phyloP scores from a whole-genome alignment of 2,113 vertebrate species.

The Erythrocercus mccallii region DNA sequence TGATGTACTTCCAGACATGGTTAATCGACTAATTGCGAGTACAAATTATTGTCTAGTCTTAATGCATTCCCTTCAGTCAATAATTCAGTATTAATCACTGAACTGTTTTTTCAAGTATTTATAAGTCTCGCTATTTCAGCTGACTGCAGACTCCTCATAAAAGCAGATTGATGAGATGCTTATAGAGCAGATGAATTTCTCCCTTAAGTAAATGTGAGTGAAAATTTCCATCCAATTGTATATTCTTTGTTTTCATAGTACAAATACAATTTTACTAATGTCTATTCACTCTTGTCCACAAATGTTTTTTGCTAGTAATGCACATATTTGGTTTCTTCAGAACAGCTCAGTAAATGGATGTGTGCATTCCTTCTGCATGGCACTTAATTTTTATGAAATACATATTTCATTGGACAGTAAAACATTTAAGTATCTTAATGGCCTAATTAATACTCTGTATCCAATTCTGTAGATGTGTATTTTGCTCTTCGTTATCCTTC shows the following conservation, averaged over 20 bases:
- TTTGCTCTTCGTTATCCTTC: slow-evolving; percentile 1
- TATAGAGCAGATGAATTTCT: not conserved
- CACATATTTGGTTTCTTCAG: not conserved
- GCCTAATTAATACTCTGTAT: slow-evolving; percentile 52
- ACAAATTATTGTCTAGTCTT: not conserved
- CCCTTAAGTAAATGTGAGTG: not conserved
- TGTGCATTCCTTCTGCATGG: not conserved
- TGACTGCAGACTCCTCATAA: not conserved
- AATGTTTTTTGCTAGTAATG: not conserved
- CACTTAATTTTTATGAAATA: slow-evolving; percentile 43
- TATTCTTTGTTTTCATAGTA: not conserved
- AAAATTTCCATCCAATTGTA: not conserved
- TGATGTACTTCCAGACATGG: not conserved
- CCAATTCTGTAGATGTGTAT: not conserved
- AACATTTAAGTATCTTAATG: slow-evolving; percentile 44
- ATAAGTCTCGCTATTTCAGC: not conserved
- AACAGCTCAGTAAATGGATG: not conserved
- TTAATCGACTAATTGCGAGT: slow-evolving; percentile 2
- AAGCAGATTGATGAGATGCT: not conserved
- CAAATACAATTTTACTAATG: not conserved
- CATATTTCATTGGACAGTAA: slow-evolving; percentile 53
- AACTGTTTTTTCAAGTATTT: not conserved
- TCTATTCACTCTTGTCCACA: not conserved
- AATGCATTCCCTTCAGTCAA: not conserved
- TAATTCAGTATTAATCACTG: slow-evolving; percentile 10